phyloP scores from a whole-genome alignment of 2,113 vertebrate genomes.

The Ascaphus truei region DNA sequence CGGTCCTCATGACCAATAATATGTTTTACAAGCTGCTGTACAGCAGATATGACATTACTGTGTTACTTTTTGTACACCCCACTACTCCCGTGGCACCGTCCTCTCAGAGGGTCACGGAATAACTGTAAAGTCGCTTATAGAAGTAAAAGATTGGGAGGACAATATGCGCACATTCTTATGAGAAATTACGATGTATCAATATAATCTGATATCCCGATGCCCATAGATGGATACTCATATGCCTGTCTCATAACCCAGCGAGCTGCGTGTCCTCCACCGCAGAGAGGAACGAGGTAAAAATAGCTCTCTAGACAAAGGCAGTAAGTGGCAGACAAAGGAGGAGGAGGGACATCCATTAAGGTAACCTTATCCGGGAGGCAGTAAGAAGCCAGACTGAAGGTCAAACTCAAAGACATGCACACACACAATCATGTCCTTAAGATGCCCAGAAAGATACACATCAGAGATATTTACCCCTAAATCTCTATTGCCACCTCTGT shows the following conservation, averaged over 20 bases:
- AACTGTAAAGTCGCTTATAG: too few relatives aligned
- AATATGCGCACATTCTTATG: too few relatives aligned
- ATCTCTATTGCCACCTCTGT: background rate
- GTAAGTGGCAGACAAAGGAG: background rate
- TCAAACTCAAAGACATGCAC: background rate
- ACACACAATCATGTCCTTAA: slow-evolving; percentile 17
- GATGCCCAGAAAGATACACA: background rate
- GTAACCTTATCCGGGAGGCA: slow-evolving; percentile 17
- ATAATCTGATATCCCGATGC: background rate
- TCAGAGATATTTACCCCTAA: background rate
- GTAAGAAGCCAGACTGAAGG: background rate
- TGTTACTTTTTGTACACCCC: too few relatives aligned
- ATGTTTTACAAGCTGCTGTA: too few relatives aligned
- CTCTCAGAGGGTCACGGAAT: too few relatives aligned
- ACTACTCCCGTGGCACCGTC: too few relatives aligned
- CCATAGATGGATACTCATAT: background rate
- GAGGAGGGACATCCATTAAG: background rate
- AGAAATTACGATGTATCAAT: too few relatives aligned
- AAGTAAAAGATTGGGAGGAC: too few relatives aligned
- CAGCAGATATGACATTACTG: too few relatives aligned
- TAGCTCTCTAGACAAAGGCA: slow-evolving; percentile 1
- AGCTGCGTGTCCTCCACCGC: background rate
- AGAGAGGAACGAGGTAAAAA: background rate
- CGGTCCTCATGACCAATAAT: too few relatives aligned
- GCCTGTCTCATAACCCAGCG: background rate